Conservation (phyloP, 2,797 vertebrate genomes). For the Loris lydekkerianus region DNA sequence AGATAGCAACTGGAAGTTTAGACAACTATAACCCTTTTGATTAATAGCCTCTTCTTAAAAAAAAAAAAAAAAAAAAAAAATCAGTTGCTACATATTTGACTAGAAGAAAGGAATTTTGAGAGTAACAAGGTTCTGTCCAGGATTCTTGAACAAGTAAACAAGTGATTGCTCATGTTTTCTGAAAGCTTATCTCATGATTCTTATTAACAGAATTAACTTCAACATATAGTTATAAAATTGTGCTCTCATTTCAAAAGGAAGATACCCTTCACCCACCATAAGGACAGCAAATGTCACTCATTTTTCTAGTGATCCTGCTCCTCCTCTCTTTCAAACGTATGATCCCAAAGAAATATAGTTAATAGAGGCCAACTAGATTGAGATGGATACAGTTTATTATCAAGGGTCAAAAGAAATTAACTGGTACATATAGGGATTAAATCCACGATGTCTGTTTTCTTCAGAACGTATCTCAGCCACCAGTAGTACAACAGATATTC, state of each 20-base stretch:
- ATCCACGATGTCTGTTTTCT: not conserved
- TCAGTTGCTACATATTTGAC: not conserved
- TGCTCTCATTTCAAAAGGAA: constrained; percentile 38
- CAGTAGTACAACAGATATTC: constrained; percentile 44
- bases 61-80: not conserved
- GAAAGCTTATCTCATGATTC: constrained; percentile 30
- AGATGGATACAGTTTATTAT: not conserved
- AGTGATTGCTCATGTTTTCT: constrained; percentile 1
- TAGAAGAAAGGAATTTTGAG: not conserved
- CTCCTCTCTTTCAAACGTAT: constrained; percentile 32
- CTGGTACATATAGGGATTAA: not conserved
- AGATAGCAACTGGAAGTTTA: not conserved
- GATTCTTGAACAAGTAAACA: constrained; percentile 8
- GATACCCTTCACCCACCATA: constrained; percentile 41
- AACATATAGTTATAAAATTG: constrained; percentile 49
- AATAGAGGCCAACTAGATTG: not conserved
- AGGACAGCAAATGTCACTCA: constrained; percentile 32
- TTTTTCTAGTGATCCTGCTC: not conserved
- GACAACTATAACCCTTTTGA: not conserved
- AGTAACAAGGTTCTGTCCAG: not conserved
- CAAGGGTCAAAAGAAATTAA: not conserved
- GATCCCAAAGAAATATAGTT: constrained; percentile 7
- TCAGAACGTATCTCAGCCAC: not conserved
- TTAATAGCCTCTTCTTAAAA: not conserved
- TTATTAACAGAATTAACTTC: constrained; percentile 52